These are phyloP conservation scores for Casuarius casuarius DNA, from an alignment of 2,113 vertebrate genomes.

Conservation along the genomic window DNA sequence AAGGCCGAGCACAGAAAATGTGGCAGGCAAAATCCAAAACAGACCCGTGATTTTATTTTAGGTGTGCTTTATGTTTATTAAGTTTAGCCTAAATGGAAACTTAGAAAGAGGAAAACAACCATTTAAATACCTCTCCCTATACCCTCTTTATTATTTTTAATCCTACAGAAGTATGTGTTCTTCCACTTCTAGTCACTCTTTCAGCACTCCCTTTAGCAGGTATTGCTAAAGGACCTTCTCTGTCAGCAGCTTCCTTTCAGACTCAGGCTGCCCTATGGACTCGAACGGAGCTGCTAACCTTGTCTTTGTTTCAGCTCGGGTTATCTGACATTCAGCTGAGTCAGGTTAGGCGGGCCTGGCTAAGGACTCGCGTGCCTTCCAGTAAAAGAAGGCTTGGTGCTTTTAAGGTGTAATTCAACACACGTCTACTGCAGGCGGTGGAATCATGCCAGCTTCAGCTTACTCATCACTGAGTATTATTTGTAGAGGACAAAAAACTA, in stretches of 20 bases:
- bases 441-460: background rate
- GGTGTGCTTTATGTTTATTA: background rate
- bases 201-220: background rate
- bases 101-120: background rate
- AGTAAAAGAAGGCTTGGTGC: no score
- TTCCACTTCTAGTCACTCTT: background rate
- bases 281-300: background rate
- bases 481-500: background rate
- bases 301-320: background rate
- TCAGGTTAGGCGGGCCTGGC: background rate
- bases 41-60: background rate
- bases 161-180: background rate
- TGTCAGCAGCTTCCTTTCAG: background rate
- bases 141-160: background rate
- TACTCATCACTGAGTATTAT: background rate
- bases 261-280: background rate
- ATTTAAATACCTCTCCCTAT: background rate
- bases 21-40: background rate
- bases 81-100: background rate
- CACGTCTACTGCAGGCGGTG: background rate
- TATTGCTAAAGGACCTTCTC: background rate
- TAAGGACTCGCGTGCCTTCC: background rate
- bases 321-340: background rate
- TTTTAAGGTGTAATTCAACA: background rate
- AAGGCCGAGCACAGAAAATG: fast-evolving